A percentile compares a stretch with the other conserved stretches of the same genome.
phyloP scores from a whole-genome alignment of 1,140 invertebrate species.

The Harpegnathos saltator region DNA sequence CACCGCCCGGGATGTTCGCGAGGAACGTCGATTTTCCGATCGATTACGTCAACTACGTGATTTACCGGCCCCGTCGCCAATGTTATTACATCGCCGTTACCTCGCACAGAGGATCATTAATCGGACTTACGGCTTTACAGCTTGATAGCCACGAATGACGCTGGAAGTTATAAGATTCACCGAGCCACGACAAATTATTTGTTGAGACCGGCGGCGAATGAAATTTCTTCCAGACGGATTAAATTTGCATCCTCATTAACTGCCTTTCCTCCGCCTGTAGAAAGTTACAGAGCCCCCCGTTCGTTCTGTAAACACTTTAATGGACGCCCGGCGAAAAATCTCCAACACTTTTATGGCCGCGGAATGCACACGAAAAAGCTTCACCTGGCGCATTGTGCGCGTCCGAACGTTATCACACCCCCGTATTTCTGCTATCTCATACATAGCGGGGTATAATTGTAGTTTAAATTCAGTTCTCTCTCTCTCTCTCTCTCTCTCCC shows the following conservation, averaged over 20 bases:
- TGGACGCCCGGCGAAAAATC: conserved; percentile 46
- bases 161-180: conserved; percentile 57
- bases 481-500: too few species aligned
- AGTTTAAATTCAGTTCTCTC: conserved; percentile 40
- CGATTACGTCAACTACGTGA: neutral
- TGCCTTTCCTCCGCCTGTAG: conserved; percentile 40
- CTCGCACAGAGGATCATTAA: neutral
- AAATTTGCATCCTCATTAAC: conserved; percentile 64
- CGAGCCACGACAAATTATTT: conserved; percentile 60
- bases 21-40: neutral
- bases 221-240: conserved; percentile 59
- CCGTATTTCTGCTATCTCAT: conserved; percentile 41
- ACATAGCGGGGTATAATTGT: conserved; percentile 48
- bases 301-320: conserved; percentile 60
- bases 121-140: neutral
- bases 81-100: neutral
- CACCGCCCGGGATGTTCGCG: neutral
- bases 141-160: conserved; percentile 42
- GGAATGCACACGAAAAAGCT: neutral
- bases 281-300: conserved; percentile 49
- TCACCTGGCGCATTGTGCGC: neutral
- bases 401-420: conserved; percentile 34
- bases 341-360: conserved; percentile 30
- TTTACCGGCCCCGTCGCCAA: neutral
- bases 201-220: conserved; percentile 56